These are phyloP conservation scores for Meleagris gallopavo DNA, from an alignment of 2,113 vertebrate species.

Conservation along the genomic window DNA sequence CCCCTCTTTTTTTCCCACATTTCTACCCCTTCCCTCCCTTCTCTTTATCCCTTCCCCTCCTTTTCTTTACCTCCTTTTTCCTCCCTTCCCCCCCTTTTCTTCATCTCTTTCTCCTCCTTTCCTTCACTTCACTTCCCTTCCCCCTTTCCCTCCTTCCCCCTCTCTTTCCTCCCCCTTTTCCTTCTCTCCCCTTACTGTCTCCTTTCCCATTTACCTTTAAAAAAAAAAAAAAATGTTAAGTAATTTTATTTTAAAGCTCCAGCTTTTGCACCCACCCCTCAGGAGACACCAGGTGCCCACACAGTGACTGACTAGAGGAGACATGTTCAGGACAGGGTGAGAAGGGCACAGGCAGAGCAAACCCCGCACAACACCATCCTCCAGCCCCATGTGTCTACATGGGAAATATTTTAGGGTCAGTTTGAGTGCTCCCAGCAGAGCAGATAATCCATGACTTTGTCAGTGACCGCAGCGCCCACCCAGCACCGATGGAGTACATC, in stretches of 20 bases:
- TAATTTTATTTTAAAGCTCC: not conserved
- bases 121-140: not conserved
- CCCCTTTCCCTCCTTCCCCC: fast-evolving
- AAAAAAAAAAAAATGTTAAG: no score
- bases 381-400: not conserved
- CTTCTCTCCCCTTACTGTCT: not conserved
- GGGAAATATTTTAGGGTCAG: not conserved
- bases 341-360: not conserved
- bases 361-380: not conserved
- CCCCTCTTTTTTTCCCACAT: not conserved
- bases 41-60: no score
- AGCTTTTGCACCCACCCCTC: not conserved
- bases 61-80: no score
- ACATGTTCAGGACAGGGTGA: not conserved
- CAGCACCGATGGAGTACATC: constrained; percentile 82
- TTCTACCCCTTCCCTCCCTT: no score
- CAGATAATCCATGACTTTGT: not conserved
- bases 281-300: not conserved
- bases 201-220: not conserved
- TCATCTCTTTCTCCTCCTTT: no score
- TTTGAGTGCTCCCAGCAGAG: not conserved
- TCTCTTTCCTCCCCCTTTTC: not conserved
- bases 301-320: fast-evolving
- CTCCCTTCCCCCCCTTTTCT: no score
- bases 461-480: not conserved